phyloP scores from a whole-genome alignment of 2,797 vertebrate species.

The Pipistrellus pygmaeus region DNA sequence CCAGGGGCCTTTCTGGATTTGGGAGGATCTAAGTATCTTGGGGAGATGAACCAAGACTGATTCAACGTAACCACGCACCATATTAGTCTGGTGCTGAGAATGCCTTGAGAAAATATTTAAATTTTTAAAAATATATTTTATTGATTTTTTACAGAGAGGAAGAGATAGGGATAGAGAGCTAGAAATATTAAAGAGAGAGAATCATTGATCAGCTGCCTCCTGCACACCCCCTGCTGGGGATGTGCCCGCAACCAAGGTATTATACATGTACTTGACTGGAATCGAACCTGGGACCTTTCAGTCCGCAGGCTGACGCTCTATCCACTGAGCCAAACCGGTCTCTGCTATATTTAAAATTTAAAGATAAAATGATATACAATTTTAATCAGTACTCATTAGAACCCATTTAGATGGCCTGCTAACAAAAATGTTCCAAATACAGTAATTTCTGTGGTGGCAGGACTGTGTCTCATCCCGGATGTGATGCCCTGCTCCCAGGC shows the following conservation, averaged over 20 bases:
- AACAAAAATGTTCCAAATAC: background rate
- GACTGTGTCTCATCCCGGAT: background rate
- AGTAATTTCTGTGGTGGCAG: background rate
- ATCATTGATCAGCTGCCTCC: too few relatives aligned
- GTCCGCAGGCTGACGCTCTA: too few relatives aligned
- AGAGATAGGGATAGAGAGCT: too few relatives aligned
- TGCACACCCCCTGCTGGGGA: too few relatives aligned
- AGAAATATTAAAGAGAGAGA: too few relatives aligned
- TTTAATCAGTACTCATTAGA: slow-evolving; percentile 58
- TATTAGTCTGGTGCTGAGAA: slow-evolving; percentile 25
- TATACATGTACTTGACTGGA: too few relatives aligned
- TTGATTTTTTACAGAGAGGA: too few relatives aligned
- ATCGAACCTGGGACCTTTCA: too few relatives aligned
- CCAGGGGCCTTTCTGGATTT: background rate
- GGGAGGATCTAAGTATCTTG: background rate
- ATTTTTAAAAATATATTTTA: background rate
- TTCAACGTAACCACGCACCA: background rate
- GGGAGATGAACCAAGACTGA: background rate
- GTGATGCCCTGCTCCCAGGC: background rate
- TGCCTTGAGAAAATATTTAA: slow-evolving; percentile 1
- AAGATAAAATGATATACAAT: slow-evolving; percentile 28
- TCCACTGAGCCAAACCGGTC: too few relatives aligned
- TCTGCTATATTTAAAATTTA: background rate
- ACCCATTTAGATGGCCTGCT: background rate
- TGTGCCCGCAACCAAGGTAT: too few relatives aligned